Conservation (phyloP, 1,140 invertebrate species). For the Mercenaria mercenaria region DNA sequence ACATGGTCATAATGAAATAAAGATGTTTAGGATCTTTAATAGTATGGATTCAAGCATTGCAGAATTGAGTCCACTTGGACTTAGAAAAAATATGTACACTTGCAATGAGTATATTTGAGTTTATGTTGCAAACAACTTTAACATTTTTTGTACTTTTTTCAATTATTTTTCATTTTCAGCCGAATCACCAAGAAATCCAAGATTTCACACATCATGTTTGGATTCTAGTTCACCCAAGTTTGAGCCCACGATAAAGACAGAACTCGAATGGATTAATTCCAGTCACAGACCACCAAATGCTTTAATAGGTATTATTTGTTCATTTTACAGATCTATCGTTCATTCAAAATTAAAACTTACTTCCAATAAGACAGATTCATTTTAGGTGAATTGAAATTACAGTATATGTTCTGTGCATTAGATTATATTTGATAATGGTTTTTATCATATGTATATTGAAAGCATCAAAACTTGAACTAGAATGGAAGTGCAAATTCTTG, state of each 20-base stretch:
- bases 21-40: no score
- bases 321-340: background rate
- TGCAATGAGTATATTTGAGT: no score
- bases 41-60: no score
- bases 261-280: constrained; percentile 34
- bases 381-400: background rate
- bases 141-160: no score
- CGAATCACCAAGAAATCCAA: constrained; percentile 26
- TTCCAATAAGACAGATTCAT: background rate
- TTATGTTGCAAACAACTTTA: no score
- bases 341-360: background rate
- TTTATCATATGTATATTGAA: no score
- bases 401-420: background rate
- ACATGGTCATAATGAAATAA: no score
- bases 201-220: constrained; percentile 17
- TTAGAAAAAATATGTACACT: no score
- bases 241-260: constrained; percentile 31
- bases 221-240: constrained; percentile 63
- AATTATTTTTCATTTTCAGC: constrained; percentile 37
- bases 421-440: no score
- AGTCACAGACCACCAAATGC: constrained; percentile 46
- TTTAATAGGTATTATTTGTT: constrained; percentile 28
- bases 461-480: no score
- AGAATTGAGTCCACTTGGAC: no score
- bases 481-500: no score